Base-by-base conservation (phyloP, 92 coral and sea anemone genomes). In the Metridium senile region DNA sequence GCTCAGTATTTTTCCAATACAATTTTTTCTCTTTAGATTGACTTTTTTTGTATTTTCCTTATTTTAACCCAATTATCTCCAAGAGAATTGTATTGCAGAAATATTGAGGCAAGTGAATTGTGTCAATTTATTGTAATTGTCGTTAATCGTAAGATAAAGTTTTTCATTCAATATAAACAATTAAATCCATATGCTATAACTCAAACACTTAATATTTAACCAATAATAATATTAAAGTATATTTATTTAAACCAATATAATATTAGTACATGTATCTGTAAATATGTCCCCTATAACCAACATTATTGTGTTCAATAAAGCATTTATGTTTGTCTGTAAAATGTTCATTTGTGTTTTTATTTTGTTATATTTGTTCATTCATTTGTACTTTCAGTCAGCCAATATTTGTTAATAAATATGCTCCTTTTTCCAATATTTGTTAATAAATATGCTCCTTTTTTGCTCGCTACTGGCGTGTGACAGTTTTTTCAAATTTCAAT, bases 401-500 rank as follows among this genome's bases (percentile, higher is more conserved):
- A 75, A 75, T 63, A 49, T 75, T 75, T 62, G 28, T n/a, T n/a
- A n/a, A n/a, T n/a, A 61, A 9, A 6, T 18, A 2, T 21, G 29
- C 13, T 4, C 66, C 4, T 2, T 61, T 33, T n/a, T 46, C 33
- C 72, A 33, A 10, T 34, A 71, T 27, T 71, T 51, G 26, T 51
- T 3, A 51, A 54, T 13, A 4, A 4, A 39, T 6, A 13, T 39
- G 49, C 13, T 6, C 6, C 49, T 4, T 6, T 39, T 39, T 39
- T 39, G n/a, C n/a, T 45, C 51, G 9, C 51, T 16, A 45, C 16
- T 7, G 16, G 58, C 77, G 67, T 72, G 77, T 72, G 77, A 72
- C 77, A 72, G 77, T 72, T 56, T 71, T 71, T 30, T n/a, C n/a
- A 33, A 59, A 59, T 74, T 54, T 33, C 46, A 35, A 28, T 74